Conservation (phyloP, 1,140 invertebrate genomes). For the Drosophila insularis region DNA sequence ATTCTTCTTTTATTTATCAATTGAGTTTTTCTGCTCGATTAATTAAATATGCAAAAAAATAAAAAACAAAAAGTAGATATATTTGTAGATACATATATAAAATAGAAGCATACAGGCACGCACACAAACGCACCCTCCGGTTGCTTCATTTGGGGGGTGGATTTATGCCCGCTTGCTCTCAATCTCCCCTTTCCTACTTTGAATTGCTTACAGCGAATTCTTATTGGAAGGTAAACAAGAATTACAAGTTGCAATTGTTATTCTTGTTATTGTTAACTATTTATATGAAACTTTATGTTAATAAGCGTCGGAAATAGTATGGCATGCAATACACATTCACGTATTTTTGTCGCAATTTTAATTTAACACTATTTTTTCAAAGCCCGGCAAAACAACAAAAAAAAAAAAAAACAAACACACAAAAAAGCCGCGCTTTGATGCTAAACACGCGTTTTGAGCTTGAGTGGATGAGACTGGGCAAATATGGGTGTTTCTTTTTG, state of each 20-base stretch:
- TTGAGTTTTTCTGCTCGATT: constrained; percentile 3
- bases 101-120: background rate
- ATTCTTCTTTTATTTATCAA: constrained; percentile 7
- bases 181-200: background rate
- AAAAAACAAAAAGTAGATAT: no score
- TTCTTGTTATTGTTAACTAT: background rate
- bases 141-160: background rate
- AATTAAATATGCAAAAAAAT: constrained; percentile 7
- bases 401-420: background rate
- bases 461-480: no score
- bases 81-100: background rate
- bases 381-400: background rate
- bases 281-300: background rate
- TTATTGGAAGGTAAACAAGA: constrained; percentile 7
- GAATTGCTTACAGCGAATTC: background rate
- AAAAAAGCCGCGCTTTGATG: background rate
- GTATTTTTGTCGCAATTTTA: background rate
- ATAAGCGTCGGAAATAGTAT: background rate
- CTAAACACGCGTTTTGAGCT: no score
- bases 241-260: background rate
- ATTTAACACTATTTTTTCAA: background rate
- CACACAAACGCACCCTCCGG: background rate
- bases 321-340: background rate
- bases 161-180: background rate
- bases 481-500: no score